A percentile compares a stretch with the other conserved stretches of the same genome.
phyloP scores from a whole-genome alignment of 2,113 vertebrate genomes.

The Synodontis membranacea region DNA sequence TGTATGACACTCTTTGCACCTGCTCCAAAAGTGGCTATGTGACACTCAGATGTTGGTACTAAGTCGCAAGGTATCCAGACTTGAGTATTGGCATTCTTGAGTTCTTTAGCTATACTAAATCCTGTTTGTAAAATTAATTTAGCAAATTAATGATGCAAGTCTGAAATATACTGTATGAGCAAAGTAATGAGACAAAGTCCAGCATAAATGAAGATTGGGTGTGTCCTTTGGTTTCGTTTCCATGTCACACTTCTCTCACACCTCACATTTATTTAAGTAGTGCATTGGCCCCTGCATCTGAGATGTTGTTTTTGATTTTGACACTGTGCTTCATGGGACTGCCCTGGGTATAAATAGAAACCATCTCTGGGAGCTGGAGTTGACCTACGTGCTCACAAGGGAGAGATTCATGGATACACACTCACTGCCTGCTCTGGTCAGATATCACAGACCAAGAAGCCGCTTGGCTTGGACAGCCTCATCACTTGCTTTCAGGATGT shows the following conservation, averaged over 20 bases:
- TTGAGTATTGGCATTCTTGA: not conserved
- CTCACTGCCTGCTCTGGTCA: conserved; percentile 55
- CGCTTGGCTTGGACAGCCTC: conserved; percentile 62
- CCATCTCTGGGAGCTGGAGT: conserved; percentile 60
- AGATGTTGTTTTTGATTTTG: conserved; percentile 44
- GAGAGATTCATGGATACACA: conserved; percentile 58
- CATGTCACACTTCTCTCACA: not conserved
- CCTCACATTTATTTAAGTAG: not conserved
- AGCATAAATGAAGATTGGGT: not conserved
- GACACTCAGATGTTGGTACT: conserved; percentile 35
- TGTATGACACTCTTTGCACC: conserved; percentile 62
- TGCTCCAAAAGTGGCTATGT: conserved; percentile 59
- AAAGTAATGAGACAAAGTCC: not conserved
- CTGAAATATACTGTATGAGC: not conserved
- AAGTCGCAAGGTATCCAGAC: not conserved
- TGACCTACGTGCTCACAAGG: conserved; percentile 51
- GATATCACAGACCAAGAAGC: conserved; percentile 69
- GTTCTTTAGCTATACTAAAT: not conserved
- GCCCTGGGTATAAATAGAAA: conserved; percentile 67
- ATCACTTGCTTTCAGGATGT: conserved; percentile 67
- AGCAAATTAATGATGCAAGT: not conserved
- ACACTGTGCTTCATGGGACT: conserved; percentile 46
- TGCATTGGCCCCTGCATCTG: not conserved
- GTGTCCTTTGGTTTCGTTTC: not conserved
- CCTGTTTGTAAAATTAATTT: not conserved